These are phyloP conservation scores for Anisognathus igniventris DNA, from an alignment of 2,797 vertebrate species.

Conservation along the genomic window DNA sequence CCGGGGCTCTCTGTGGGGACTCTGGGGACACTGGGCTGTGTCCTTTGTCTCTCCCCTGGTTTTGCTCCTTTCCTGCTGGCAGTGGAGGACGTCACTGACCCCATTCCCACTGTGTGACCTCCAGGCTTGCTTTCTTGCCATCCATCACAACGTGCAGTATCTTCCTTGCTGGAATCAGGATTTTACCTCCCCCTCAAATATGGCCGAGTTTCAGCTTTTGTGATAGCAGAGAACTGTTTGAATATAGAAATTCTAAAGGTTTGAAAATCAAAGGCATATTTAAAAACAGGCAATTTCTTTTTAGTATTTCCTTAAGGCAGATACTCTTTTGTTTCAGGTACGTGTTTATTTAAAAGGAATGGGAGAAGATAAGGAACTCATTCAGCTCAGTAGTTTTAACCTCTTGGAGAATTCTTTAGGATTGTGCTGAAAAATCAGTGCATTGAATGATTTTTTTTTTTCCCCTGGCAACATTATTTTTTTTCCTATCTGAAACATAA, in stretches of 20 bases:
- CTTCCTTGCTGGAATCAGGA: background rate
- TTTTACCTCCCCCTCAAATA: background rate
- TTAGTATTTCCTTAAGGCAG: background rate
- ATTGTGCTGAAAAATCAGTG: background rate
- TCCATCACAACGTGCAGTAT: background rate
- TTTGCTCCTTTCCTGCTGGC: background rate
- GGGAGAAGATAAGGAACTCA: background rate
- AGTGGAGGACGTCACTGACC: rapidly evolving
- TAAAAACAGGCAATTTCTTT: background rate
- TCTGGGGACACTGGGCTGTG: background rate
- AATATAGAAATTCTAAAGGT: background rate
- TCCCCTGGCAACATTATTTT: background rate
- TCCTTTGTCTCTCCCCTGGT: background rate
- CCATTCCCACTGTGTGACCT: background rate
- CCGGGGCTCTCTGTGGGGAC: background rate
- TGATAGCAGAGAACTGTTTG: background rate
- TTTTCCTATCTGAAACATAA: background rate
- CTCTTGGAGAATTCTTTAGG: background rate
- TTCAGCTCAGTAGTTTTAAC: background rate
- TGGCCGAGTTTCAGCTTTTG: background rate
- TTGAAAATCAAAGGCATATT: constrained; percentile 1
- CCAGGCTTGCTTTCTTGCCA: background rate
- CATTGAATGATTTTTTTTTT: background rate
- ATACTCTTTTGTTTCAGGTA: background rate
- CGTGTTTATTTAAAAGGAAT: background rate